Percentiles rank a stretch among this genome's conserved stretches.
Conservation (phyloP, 2,888 invertebrate species). For the Tridacna crocea region DNA sequence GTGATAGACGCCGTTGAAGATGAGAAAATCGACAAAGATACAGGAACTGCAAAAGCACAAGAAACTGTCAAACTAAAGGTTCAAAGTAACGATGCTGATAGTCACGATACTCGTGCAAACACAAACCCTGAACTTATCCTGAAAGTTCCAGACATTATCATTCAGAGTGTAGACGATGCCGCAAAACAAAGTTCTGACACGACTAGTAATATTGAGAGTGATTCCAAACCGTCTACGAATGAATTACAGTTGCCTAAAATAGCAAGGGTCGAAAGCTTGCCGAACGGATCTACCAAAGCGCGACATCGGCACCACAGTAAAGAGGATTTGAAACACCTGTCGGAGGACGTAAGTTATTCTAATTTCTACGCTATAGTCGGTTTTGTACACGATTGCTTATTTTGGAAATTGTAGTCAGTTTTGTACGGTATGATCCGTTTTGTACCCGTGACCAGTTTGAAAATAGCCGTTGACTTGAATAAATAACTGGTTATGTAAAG, state of each 20-base stretch:
- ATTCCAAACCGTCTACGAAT: background rate
- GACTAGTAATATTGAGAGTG: background rate
- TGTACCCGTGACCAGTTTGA: too few species aligned
- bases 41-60: background rate
- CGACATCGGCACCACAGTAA: constrained; percentile 37
- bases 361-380: too few species aligned
- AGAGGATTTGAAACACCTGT: constrained; percentile 48
- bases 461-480: too few species aligned
- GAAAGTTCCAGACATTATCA: constrained; percentile 13
- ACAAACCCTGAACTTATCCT: background rate
- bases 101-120: background rate
- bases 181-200: background rate
- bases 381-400: too few species aligned
- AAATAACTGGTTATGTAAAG: too few species aligned
- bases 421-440: too few species aligned
- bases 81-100: background rate
- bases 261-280: background rate
- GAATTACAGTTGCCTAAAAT: background rate
- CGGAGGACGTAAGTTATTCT: constrained; percentile 35
- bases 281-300: constrained; percentile 17
- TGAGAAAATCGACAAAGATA: background rate
- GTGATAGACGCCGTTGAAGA: constrained; percentile 37
- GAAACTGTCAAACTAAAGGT: background rate
- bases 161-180: background rate
- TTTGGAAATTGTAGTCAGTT: too few species aligned